A percentile compares a stretch with the other conserved stretches of the same genome.
Evolutionary conservation across 2,888 invertebrate species (phyloP).

Genomic region (Dioctria rufipes): DNA sequence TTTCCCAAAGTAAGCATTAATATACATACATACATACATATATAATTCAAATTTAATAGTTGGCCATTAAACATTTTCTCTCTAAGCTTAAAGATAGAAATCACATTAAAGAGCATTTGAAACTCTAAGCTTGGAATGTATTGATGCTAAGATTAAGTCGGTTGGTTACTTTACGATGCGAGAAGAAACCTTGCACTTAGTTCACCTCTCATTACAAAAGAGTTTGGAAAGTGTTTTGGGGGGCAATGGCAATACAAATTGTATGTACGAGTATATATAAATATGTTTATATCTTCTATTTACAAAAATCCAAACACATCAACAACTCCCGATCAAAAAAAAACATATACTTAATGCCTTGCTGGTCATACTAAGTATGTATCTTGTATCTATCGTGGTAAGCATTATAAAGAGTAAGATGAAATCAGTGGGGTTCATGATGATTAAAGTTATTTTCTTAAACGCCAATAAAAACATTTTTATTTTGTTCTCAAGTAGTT

Average conservation of each 20-base stretch:
- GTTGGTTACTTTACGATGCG: slow-evolving; percentile 10
- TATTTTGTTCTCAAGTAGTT: slow-evolving; percentile 14
- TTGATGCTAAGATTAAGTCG: slow-evolving; percentile 33
- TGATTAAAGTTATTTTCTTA: slow-evolving; percentile 34
- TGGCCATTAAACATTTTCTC: slow-evolving; percentile 35
- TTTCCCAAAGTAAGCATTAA: slow-evolving; percentile 3
- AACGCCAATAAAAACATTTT: slow-evolving; percentile 39
- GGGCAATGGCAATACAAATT: no score
- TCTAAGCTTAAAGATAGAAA: slow-evolving; percentile 37
- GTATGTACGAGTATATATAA: no score
- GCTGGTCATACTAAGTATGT: neutral
- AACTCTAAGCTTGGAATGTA: slow-evolving; percentile 31
- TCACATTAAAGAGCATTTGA: slow-evolving; percentile 43
- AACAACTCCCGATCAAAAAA: neutral
- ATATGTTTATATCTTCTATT: neutral
- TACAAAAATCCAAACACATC: slow-evolving; percentile 30
- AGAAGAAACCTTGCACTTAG: slow-evolving; percentile 39
- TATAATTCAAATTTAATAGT: slow-evolving; percentile 41
- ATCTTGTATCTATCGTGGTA: neutral
- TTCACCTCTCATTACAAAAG: slow-evolving; percentile 29
- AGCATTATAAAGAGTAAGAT: slow-evolving; percentile 3
- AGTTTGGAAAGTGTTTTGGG: neutral
- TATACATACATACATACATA: neutral
- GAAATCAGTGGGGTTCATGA: slow-evolving; percentile 27
- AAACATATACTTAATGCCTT: neutral